Evolutionary conservation across 1,140 invertebrate species (phyloP).

Genomic region (Nasonia giraulti): DNA sequence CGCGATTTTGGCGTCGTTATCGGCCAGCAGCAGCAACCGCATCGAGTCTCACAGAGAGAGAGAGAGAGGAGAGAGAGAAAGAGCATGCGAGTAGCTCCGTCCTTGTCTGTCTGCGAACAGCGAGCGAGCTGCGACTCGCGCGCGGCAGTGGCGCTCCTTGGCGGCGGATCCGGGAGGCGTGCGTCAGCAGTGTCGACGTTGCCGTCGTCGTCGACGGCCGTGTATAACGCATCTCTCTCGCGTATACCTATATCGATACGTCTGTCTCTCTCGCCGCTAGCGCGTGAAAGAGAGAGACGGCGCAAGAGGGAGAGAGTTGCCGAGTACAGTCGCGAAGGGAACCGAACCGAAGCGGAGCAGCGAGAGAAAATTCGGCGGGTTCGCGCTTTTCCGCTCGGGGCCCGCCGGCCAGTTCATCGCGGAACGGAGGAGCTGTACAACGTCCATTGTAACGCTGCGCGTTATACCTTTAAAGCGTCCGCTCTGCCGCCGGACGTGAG

Average conservation of each 20-base stretch:
- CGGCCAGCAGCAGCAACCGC: too few relatives aligned
- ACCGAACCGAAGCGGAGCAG: not conserved
- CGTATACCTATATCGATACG: not conserved
- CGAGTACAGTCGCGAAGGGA: not conserved
- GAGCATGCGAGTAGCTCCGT: not conserved
- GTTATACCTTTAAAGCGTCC: not conserved
- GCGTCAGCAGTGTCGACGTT: slow-evolving; percentile 44
- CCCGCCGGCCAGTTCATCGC: not conserved
- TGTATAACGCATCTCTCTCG: not conserved
- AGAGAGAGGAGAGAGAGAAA: too few relatives aligned
- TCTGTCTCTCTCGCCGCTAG: too few relatives aligned
- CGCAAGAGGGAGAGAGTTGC: not conserved
- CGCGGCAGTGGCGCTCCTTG: slow-evolving; percentile 25
- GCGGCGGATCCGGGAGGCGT: slow-evolving; percentile 43
- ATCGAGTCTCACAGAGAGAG: not conserved
- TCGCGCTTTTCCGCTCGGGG: not conserved
- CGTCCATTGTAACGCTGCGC: not conserved
- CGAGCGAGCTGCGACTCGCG: not conserved
- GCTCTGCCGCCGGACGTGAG: not conserved
- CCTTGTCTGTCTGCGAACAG: not conserved
- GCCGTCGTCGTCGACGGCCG: slow-evolving; percentile 40
- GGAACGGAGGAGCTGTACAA: not conserved
- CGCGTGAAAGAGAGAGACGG: not conserved
- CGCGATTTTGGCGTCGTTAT: not conserved
- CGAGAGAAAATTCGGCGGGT: not conserved